Conservation (phyloP, 2,113 vertebrate species). For the Gymnarchus niloticus region DNA sequence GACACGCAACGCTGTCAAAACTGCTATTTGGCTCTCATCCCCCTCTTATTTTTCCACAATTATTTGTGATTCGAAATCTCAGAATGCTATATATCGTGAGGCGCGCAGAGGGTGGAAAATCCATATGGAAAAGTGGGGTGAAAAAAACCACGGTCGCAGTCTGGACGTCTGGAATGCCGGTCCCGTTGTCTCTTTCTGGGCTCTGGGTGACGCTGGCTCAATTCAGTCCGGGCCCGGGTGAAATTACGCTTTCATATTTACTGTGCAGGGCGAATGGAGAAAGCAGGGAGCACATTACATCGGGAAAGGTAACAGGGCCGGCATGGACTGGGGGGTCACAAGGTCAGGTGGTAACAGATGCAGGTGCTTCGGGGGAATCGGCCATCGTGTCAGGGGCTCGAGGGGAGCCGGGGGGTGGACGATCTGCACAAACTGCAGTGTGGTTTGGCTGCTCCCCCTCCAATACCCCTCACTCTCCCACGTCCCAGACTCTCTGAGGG, state of each 20-base stretch:
- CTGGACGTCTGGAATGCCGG: not conserved
- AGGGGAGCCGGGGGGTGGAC: conserved; percentile 20
- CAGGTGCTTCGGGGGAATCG: conserved; percentile 55
- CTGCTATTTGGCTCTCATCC: conserved; percentile 52
- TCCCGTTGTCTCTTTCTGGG: not conserved
- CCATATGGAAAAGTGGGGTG: conserved; percentile 17
- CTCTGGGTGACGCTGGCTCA: not conserved
- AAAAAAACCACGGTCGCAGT: conserved; percentile 39
- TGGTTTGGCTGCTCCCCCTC: conserved; percentile 62
- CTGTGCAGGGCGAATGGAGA: not conserved
- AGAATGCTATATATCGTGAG: not conserved
- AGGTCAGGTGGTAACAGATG: conserved; percentile 13
- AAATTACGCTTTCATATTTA: too few relatives aligned
- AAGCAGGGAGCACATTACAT: too few relatives aligned
- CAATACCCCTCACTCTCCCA: conserved; percentile 70
- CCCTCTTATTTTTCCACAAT: conserved; percentile 35
- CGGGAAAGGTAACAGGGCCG: fast-evolving
- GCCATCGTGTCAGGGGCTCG: not conserved
- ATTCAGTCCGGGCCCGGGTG: too few relatives aligned
- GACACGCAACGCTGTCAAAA: conserved; percentile 40
- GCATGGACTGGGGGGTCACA: conserved; percentile 27
- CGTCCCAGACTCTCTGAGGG: conserved; percentile 61
- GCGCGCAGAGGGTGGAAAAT: not conserved
- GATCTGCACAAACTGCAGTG: conserved; percentile 42
- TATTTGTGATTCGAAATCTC: conserved; percentile 16